Evolutionary conservation across 1,140 invertebrate species (phyloP).

Genomic region (Procambarus clarkii): DNA sequence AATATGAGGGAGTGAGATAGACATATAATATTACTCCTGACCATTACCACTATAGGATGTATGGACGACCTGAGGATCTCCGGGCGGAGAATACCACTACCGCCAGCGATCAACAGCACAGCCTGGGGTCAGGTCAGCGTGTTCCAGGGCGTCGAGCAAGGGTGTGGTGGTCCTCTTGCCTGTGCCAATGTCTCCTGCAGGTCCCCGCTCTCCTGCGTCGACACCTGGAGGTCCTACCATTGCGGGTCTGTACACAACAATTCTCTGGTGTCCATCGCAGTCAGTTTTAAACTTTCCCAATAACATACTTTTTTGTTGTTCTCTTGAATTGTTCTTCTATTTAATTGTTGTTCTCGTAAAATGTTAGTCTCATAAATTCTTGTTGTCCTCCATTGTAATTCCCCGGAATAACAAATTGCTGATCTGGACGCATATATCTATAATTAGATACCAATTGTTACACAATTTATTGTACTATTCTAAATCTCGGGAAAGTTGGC

Average conservation of each 20-base stretch:
- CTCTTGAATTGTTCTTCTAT: no score
- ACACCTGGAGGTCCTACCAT: constrained; percentile 96
- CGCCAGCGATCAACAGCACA: constrained; percentile 93
- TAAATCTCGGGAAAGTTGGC: no score
- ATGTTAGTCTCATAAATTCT: no score
- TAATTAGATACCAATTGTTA: no score
- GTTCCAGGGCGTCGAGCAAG: constrained; percentile 90
- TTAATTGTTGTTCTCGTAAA: no score
- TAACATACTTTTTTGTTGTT: no score
- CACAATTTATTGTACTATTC: no score
- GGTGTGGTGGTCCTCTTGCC: constrained; percentile 95
- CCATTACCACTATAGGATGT: constrained; percentile 81
- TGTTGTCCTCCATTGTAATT: no score
- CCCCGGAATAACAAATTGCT: no score
- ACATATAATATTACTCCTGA: neutral
- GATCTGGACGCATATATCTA: no score
- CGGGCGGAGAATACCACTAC: constrained; percentile 91
- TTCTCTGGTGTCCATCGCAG: neutral
- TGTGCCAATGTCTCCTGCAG: constrained; percentile 93
- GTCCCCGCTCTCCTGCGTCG: constrained; percentile 94
- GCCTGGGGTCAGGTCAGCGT: constrained; percentile 96
- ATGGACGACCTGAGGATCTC: constrained; percentile 90
- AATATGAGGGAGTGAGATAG: neutral
- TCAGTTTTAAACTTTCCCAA: no score
- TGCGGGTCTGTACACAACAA: constrained; percentile 97